Conservation (phyloP, 2,888 invertebrate genomes). For the Napeogenes sylphis region DNA sequence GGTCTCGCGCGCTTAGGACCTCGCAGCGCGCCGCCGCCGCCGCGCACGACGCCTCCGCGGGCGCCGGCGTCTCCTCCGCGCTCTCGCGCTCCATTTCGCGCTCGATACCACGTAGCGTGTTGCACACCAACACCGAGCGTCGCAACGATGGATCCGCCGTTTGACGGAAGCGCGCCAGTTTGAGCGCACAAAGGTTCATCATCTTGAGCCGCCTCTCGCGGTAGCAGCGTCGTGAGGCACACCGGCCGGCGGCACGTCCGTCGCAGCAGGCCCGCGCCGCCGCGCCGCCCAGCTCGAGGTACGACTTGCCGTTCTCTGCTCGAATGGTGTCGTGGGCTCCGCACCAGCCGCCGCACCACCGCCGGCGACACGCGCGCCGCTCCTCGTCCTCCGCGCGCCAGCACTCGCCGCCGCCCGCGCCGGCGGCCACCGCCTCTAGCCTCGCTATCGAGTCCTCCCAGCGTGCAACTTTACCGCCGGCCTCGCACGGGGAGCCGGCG, state of each 20-base stretch:
- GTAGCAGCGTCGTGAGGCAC: conserved; percentile 89
- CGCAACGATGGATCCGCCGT: conserved; percentile 93
- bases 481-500: conserved; percentile 71
- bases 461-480: conserved; percentile 73
- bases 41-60: conserved; percentile 61
- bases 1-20: conserved; percentile 71
- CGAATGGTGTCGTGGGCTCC: conserved; percentile 87
- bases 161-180: conserved; percentile 91
- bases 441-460: conserved; percentile 74
- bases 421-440: conserved; percentile 78
- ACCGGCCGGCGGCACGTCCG: conserved; percentile 84
- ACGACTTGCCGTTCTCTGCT: conserved; percentile 93
- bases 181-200: conserved; percentile 94
- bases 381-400: conserved; percentile 77
- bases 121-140: conserved; percentile 94
- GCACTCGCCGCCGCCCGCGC: conserved; percentile 80
- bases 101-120: conserved; percentile 92
- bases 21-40: conserved; percentile 80
- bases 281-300: conserved; percentile 88
- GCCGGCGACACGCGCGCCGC: conserved; percentile 73
- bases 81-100: conserved; percentile 89
- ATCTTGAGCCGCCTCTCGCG: conserved; percentile 91
- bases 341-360: conserved; percentile 77
- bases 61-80: conserved; percentile 77
- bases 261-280: conserved; percentile 88